Base-by-base conservation (phyloP, 2,113 vertebrate species). In the Siniperca chuatsi region DNA sequence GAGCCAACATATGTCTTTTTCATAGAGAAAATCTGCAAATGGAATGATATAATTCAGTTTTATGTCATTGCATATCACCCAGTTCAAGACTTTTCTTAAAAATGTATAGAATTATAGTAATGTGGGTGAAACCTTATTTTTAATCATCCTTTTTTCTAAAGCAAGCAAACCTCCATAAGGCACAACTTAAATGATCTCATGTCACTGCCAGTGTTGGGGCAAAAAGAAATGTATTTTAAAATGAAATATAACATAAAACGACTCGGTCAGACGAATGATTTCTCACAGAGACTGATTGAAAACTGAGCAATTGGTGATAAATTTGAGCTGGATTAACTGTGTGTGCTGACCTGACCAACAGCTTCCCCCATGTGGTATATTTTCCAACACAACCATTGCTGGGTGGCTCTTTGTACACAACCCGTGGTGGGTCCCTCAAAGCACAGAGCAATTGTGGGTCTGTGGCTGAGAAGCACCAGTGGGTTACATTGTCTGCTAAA, bases 361-460 rank as follows among this genome's bases (percentile, higher is more conserved):
- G 33, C 44, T 83, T 76, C 75, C 79, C 40, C 67, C 65, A 42
- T 81, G 73, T 72, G 77, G 66, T 37, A 16, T 68, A 42, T 79
- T 85, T 89, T 83, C 72, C 89, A 82, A 23, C 54, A 71, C 74
- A 88, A 64, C 13, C 29, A 44, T 44, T 70, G 82, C 48, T 82
- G 87, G 83, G 79, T 72, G 82, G 74, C 62, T 82, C 15, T 87
- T 73, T 90, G 86, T 90, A 89, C 52, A 92, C 82, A 89, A 67
- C 40, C 75, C 44, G 82, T n/a, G 87, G 89, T 90, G 79, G 89
- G 89, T 90, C 90, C 48, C 20, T 85, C 70, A 64, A 70, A 84
- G 78, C 33, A 58, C 71, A 46, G 61, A 83, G 75, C 72, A 78
- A 55, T 74, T 84, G 77, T 82, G 83, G 89, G 68, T 69, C 67